Base-by-base conservation (phyloP, 92 coral and sea anemone genomes). In the Ricordea florida region DNA sequence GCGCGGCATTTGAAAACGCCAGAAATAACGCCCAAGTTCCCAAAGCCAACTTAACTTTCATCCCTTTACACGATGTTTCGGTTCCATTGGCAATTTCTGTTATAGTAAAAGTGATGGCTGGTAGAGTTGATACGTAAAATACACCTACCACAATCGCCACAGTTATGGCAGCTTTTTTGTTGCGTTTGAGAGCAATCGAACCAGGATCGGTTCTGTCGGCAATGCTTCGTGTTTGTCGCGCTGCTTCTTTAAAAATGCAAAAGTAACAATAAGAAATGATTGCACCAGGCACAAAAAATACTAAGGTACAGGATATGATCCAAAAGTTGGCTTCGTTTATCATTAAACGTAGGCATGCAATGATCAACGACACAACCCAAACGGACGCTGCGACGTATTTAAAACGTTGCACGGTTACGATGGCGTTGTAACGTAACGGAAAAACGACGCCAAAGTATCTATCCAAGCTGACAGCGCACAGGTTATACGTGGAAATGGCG, bases 401-500 rank as follows among this genome's bases (percentile, higher is more conserved):
- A 22, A 72, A 58, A 13, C 67, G 66, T 18, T 0, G 8, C 15
- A 28, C 26, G 15, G 79, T 72, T 20, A 44, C 68, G 46, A 72
- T 42, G 25, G 32, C 17, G 57, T 40, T 28, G 9, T 72, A 72
- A 18, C 79, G 66, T 21, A 86, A 60, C 9, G 92, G 92, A 2
- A 43, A 36, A 0, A 74, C 60, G 13, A 86, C 65, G 5, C 74
- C 69, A 3, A 86, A 15, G 17, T 73, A 86, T 28, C 92, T 46
- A 17, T 86, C 92, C 10, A 86, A 44, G 31, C 87, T 86, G 47
- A 86, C 72, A 2, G 83, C 73, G 75, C 87, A 86, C n/a, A 86
- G 57, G 61, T 60, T 86, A 35, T 73, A 66, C 21, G 79, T 57
- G 22, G 79, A 72, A 38, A 21, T 30, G 7, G 43, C 79, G 40